Evolutionary conservation across 2,113 vertebrate genomes (phyloP), one percentile per base, ranked within the genome.

Genomic region (Antechinus flavipes): DNA sequence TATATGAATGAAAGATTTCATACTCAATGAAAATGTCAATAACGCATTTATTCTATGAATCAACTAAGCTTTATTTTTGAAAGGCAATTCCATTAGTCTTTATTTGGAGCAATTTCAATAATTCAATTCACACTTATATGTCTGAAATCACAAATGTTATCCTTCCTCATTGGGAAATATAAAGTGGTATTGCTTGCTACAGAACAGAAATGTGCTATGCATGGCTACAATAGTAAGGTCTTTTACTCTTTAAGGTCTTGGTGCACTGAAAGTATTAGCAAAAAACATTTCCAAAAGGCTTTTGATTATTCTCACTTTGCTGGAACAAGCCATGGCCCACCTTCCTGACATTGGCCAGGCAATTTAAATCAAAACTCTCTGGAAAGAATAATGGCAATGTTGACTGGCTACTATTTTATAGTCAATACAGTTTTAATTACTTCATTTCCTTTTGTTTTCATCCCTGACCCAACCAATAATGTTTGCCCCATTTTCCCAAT

Each of bases 1-100:
- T n/a, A 91, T 4, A 54, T 12, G 50, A 95, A 76, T 19, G 54
- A 97, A 54, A n/a, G 8, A 93, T 50, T 93, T 94, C 46, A 93
- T 90, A 91, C 46, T 54, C n/a, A 92, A 3, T 89, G 8, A 22
- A 94, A 84, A 92, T 47, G 91, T 90, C 89, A 97, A 54, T 92
- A 96, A 95, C 23, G 27, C 49, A 54, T 90, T 95, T 89, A 93
- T 84, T 95, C 92, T 94, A 26, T 52, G 76, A 96, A 94, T 30
- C 10, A 96, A 94, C 47, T 91, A 61, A 61, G 91, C 24, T 50
- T 84, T 94, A 76, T 30, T 92, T 84, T 19, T 84, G 68, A 84
- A 42, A 42, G n/a, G n/a, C 6, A 42, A 19, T 84, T 91, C 53
- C 68, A 91, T 89, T 90, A 91, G 84, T 55, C 53, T 24, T 7